Evolutionary conservation across 2,113 vertebrate genomes (phyloP), one percentile per base, ranked within the genome.

Genomic region (Misgurnus mizolepis): DNA sequence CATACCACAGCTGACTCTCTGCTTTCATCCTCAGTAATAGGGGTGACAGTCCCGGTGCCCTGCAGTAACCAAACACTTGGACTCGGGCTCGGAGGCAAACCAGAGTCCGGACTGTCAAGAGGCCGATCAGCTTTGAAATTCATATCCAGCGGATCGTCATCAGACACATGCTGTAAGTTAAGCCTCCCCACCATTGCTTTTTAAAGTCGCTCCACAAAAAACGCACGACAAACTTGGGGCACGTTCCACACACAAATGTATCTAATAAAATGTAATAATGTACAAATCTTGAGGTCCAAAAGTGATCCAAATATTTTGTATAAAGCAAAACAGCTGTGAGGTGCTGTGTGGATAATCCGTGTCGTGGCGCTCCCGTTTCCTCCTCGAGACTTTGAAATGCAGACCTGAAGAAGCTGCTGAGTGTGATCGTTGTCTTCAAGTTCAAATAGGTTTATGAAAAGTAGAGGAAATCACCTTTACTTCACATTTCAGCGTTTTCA

Each of bases 61-160:
- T 91, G 86, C 86, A 88, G 89, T 27, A 93, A 88, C 95, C 95
- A 96, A 74, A 89, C 91, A 85, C 93, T 91, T 83, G 95, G 95
- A 83, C 94, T 94, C 41, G 81, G 95, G 22, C 95, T 96, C 5
- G 95, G 94, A 18, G 95, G 95, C 12, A 96, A 85, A 41, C 95
- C 95, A 3, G 95, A 96, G 90, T 95, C 95, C 64, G 95, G 95
- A 80, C 95, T 96, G 89, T 96, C 95, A 65, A 96, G 94, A 76
- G 92, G 90, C 83, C 94, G 82, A 10, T 94, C 94, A 4, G 90
- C 88, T 89, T 91, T 93, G 86, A 91, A 93, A 90, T 91, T 96
- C 92, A 95, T 92, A 67, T 93, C 94, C 90, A 95, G 90, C 12
- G 92, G 91, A 14, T 93, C 91, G 85, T 93, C 91, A 80, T 95